phyloP scores from a whole-genome alignment of 2,113 vertebrate species.

The Amblyornis subalaris region DNA sequence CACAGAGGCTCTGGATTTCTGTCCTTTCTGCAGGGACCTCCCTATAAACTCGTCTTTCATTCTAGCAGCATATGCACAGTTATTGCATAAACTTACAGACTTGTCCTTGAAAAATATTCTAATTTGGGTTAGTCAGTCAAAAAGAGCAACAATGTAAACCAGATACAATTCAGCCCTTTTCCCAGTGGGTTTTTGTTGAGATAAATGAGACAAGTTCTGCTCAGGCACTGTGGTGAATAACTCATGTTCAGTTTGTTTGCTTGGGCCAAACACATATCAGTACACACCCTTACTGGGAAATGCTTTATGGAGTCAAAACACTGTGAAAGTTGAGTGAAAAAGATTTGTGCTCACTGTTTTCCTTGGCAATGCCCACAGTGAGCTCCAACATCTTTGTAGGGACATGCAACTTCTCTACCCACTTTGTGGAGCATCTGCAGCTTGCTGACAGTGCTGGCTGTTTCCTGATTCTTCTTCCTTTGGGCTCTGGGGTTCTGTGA shows the following conservation, averaged over 20 bases:
- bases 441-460: neutral
- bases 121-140: neutral
- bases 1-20: neutral
- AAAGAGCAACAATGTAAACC: neutral
- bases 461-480: neutral
- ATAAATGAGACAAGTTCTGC: neutral
- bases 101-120: neutral
- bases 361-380: neutral
- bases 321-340: neutral
- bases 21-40: neutral
- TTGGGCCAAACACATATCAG: rapidly evolving
- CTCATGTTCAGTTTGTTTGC: neutral
- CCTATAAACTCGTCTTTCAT: neutral
- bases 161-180: neutral
- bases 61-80: neutral
- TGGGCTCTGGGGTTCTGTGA: neutral
- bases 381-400: neutral
- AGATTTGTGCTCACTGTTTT: neutral
- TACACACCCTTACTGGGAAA: neutral
- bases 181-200: neutral
- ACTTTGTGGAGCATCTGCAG: neutral
- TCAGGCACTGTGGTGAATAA: neutral
- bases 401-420: neutral
- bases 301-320: neutral
- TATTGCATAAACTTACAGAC: neutral